These are phyloP conservation scores for Mimas tiliae DNA, from an alignment of 2,888 invertebrate species.

Conservation along the genomic window DNA sequence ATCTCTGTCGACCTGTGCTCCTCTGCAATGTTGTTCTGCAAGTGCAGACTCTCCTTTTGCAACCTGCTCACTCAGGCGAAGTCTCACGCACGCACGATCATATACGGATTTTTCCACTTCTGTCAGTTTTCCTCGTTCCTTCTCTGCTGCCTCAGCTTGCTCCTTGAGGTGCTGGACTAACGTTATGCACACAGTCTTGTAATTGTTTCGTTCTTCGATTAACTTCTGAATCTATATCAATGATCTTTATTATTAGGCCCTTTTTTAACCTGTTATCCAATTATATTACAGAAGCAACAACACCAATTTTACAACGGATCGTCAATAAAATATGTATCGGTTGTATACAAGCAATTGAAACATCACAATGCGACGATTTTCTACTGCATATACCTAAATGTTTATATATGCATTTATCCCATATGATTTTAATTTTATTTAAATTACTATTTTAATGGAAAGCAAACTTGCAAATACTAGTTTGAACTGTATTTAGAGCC, in stretches of 20 bases:
- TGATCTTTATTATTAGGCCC: neutral
- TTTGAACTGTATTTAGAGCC: too few species aligned
- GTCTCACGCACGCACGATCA: conserved; percentile 50
- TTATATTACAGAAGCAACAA: neutral
- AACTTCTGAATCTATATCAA: conserved; percentile 56
- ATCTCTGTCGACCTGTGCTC: conserved; percentile 64
- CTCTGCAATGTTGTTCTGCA: conserved; percentile 58
- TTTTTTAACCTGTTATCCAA: neutral
- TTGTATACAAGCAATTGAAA: too few species aligned
- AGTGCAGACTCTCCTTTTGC: conserved; percentile 52
- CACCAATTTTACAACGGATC: too few species aligned
- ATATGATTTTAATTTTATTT: too few species aligned
- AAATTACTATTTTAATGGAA: too few species aligned
- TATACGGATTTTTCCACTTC: conserved; percentile 58
- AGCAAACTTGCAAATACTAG: too few species aligned
- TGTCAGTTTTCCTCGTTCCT: conserved; percentile 45
- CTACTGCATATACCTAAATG: too few species aligned
- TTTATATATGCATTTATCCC: too few species aligned
- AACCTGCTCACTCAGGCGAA: conserved; percentile 54
- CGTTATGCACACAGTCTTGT: conserved; percentile 47
- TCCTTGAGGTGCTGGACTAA: conserved; percentile 49
- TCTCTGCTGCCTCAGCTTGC: conserved; percentile 46
- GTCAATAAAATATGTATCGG: too few species aligned
- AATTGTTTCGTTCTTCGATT: conserved; percentile 58
- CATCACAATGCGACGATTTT: too few species aligned